These are phyloP conservation scores for Dryobota labecula DNA, from an alignment of 2,888 invertebrate genomes.

Conservation along the genomic window DNA sequence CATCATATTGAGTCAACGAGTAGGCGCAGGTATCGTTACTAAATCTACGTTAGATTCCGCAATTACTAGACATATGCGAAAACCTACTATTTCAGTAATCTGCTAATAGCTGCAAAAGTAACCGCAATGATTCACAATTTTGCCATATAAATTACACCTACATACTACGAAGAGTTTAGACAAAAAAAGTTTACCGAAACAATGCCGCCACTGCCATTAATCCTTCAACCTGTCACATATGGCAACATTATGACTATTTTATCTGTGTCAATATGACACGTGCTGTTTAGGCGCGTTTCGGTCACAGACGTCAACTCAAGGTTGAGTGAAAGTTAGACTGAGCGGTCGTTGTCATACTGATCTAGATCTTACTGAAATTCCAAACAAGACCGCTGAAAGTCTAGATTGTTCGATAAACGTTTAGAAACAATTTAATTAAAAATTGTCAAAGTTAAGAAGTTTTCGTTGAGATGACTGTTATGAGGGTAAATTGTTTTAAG, in stretches of 20 bases:
- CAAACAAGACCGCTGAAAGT: conserved; percentile 32
- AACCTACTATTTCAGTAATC: conserved; percentile 7
- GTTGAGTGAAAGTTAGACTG: conserved; percentile 62
- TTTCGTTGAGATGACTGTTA: neutral
- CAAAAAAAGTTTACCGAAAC: neutral
- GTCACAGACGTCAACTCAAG: conserved; percentile 61
- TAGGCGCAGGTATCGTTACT: conserved; percentile 6
- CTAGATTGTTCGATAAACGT: conserved; percentile 19
- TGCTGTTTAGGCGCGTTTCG: conserved; percentile 23
- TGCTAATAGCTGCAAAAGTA: conserved; percentile 9
- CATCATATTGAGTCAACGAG: neutral
- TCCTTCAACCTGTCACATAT: conserved; percentile 14
- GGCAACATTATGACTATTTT: conserved; percentile 37
- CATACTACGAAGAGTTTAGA: neutral
- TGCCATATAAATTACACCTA: neutral
- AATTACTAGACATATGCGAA: conserved; percentile 7
- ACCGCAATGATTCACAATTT: conserved; percentile 10
- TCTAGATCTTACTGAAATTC: conserved; percentile 41
- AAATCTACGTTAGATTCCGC: conserved; percentile 6
- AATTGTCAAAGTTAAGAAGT: neutral
- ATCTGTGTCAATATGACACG: conserved; percentile 41
- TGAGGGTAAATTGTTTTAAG: neutral
- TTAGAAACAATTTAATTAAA: conserved; percentile 24
- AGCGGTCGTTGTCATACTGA: conserved; percentile 51
- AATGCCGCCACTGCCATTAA: conserved; percentile 25